phyloP scores from a whole-genome alignment of 2,888 invertebrate genomes.

The Zeuzera pyrina region DNA sequence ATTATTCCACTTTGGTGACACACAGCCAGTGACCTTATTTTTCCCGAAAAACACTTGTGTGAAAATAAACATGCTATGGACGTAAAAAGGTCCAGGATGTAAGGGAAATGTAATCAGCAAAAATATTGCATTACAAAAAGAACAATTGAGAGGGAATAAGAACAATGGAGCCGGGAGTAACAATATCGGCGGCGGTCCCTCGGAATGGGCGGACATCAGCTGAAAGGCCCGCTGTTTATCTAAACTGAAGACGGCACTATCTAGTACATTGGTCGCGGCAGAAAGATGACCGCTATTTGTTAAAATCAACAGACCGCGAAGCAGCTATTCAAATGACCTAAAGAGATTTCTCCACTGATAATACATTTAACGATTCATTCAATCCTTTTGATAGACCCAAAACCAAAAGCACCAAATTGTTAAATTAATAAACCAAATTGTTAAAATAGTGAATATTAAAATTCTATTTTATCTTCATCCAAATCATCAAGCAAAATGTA shows the following conservation, averaged over 20 bases:
- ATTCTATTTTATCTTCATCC: too few species aligned
- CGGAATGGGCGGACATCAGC: constrained; percentile 26
- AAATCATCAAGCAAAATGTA: too few species aligned
- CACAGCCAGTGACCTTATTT: too few species aligned
- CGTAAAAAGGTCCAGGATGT: constrained; percentile 7
- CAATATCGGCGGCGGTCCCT: constrained; percentile 21
- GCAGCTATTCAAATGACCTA: constrained; percentile 3
- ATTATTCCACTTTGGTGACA: too few species aligned
- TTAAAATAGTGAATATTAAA: too few species aligned
- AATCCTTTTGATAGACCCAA: too few species aligned
- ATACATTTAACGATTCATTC: too few species aligned
- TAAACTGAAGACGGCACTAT: constrained; percentile 26
- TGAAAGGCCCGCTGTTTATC: constrained; percentile 26
- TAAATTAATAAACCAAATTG: too few species aligned
- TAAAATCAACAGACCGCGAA: constrained; percentile 24
- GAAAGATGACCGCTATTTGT: constrained; percentile 34
- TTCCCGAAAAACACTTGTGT: too few species aligned
- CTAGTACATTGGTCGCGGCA: constrained; percentile 21
- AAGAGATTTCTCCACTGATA: too few species aligned
- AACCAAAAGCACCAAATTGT: too few species aligned
- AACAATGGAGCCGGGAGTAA: constrained; percentile 17
- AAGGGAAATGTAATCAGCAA: constrained; percentile 13
- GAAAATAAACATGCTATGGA: constrained; percentile 7
- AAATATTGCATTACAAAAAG: constrained; percentile 10
- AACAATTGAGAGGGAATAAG: constrained; percentile 14